Conservation (phyloP, 2,888 invertebrate species). For the Drosophila fungiperda region DNA sequence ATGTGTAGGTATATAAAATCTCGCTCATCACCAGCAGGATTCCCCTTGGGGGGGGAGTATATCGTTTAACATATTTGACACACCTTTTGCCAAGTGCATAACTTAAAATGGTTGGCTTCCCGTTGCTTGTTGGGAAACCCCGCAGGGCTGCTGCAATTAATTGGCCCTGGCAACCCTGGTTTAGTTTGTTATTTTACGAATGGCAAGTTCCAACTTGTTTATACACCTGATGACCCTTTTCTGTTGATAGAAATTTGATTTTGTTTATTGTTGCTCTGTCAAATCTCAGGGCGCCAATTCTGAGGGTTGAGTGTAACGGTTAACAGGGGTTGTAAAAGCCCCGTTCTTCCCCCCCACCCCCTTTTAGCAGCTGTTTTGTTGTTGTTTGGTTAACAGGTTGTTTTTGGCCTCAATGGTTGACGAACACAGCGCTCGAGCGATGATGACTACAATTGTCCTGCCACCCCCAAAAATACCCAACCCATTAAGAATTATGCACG, state of each 20-base stretch:
- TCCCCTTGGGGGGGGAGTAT: constrained; percentile 1
- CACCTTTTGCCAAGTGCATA: neutral
- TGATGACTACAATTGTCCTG: constrained; percentile 42
- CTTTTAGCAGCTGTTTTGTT: neutral
- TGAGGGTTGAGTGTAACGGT: neutral
- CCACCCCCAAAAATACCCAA: neutral
- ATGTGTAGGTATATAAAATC: neutral
- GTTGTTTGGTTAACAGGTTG: constrained; percentile 58
- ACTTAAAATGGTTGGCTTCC: neutral
- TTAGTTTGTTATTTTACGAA: constrained; percentile 17
- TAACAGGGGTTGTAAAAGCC: constrained; percentile 8
- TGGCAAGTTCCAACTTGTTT: constrained; percentile 52
- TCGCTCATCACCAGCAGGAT: neutral
- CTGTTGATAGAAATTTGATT: constrained; percentile 72
- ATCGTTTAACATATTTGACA: constrained; percentile 15
- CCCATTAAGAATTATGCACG: neutral
- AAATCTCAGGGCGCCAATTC: constrained; percentile 32
- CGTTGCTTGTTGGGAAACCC: constrained; percentile 39
- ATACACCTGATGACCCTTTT: constrained; percentile 69
- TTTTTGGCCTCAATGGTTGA: constrained; percentile 30
- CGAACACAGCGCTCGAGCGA: constrained; percentile 21
- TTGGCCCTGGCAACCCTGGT: constrained; percentile 43
- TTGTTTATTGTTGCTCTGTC: constrained; percentile 63
- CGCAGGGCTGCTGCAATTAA: constrained; percentile 48
- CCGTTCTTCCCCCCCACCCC: neutral